These are phyloP conservation scores for Bibio marci DNA, from an alignment of 2,888 invertebrate species.

Conservation along the genomic window DNA sequence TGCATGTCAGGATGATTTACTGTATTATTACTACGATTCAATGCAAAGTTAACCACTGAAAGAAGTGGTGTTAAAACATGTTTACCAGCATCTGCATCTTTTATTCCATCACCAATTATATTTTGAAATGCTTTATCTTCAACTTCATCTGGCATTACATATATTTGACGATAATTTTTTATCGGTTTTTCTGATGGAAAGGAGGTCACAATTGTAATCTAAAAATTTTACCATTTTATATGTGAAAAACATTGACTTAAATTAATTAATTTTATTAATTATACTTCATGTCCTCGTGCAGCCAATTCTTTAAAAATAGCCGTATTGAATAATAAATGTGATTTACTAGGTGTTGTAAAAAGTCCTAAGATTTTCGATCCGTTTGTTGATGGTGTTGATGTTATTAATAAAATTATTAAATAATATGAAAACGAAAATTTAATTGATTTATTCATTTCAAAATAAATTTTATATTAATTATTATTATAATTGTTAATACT, in stretches of 20 bases:
- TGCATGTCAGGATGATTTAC: neutral
- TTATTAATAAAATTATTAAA: no score
- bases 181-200: neutral
- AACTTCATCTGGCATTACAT: neutral
- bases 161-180: slow-evolving; percentile 2
- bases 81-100: neutral
- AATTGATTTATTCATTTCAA: no score
- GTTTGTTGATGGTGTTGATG: no score
- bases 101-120: neutral
- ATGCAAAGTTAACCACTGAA: no score
- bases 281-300: slow-evolving; percentile 20
- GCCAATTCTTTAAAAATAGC: slow-evolving; percentile 18
- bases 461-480: no score
- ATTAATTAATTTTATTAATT: slow-evolving; percentile 13
- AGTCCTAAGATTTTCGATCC: slow-evolving; percentile 18
- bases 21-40: no score
- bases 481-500: no score
- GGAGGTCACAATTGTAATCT: slow-evolving; percentile 1
- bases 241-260: neutral
- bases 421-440: no score
- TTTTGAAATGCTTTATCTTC: neutral
- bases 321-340: slow-evolving; percentile 20
- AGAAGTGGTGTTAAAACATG: neutral
- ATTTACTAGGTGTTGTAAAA: slow-evolving; percentile 17
- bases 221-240: neutral